Evolutionary conservation across 2,888 invertebrate species (phyloP).

Genomic region (Drosophila nr. fundita): DNA sequence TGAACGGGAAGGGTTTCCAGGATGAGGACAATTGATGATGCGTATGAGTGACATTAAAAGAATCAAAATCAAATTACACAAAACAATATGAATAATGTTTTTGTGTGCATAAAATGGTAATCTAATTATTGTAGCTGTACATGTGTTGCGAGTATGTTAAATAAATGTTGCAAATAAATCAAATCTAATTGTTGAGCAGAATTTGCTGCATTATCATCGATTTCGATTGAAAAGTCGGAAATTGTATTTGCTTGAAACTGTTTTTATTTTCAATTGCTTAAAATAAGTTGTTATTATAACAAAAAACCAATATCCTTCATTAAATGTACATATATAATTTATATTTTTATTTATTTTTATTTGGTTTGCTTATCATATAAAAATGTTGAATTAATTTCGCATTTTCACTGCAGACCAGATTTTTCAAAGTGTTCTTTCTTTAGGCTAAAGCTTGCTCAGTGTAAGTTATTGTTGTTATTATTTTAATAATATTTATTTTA

Average conservation of each 20-base stretch:
- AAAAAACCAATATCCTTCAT: slow-evolving; percentile 36
- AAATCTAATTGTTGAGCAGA: slow-evolving; percentile 23
- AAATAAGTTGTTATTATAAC: slow-evolving; percentile 59
- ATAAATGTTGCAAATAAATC: slow-evolving; percentile 41
- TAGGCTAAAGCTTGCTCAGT: slow-evolving; percentile 55
- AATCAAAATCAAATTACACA: slow-evolving; percentile 30
- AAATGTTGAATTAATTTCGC: slow-evolving; percentile 32
- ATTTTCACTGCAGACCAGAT: slow-evolving; percentile 36
- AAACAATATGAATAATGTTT: slow-evolving; percentile 22
- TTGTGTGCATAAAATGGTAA: slow-evolving; percentile 35
- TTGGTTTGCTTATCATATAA: slow-evolving; percentile 45
- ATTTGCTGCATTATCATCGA: neutral
- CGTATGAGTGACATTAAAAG: slow-evolving; percentile 73
- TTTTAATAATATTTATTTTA: slow-evolving; percentile 3
- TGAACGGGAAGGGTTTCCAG: slow-evolving; percentile 73
- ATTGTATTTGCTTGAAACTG: slow-evolving; percentile 37
- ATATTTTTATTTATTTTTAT: slow-evolving; percentile 20
- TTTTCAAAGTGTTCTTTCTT: slow-evolving; percentile 24
- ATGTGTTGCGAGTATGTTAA: slow-evolving; percentile 42
- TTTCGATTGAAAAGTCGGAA: slow-evolving; percentile 10
- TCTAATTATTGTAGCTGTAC: slow-evolving; percentile 44
- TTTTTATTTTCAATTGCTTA: slow-evolving; percentile 61
- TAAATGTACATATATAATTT: slow-evolving; percentile 42
- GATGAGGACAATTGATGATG: slow-evolving; percentile 60
- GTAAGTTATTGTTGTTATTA: slow-evolving; percentile 31